Base-by-base conservation (phyloP, 2,113 vertebrate genomes). In the Pitta sordida region DNA sequence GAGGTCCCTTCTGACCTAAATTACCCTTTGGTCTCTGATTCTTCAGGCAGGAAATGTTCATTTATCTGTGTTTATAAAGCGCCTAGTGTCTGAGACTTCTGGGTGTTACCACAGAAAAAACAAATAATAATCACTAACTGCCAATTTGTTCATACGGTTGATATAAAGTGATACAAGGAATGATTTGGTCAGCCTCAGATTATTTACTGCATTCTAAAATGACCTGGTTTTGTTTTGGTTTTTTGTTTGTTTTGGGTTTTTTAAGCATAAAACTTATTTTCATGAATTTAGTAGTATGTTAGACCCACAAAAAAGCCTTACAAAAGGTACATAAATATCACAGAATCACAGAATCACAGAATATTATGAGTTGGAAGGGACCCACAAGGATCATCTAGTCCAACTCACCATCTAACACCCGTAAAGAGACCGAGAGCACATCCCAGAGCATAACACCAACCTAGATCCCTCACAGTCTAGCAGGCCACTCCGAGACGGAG, bases 91-190 rank as follows among this genome's bases (percentile, higher is more conserved):
- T 0, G 0, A 91, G 56, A 84, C 58, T 53, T 89, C 32, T 10
- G 2, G 19, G 21, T 80, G 58, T 46, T 63, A 70, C 46, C 46
- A 85, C 8, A 44, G 70, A 83, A 94, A 49, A 87, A 84, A 94
- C 80, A 94, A 90, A 88, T 75, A 94, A 70, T 82, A 86, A 91
- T 68, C 44, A 68, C 64, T 78, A 92, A 70, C 56, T 81, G 60
- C 58, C 53, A 86, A 86, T 92, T 96, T 89, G 23, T 64, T 91
- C 80, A 49, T 52, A 58, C 1, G 3, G 10, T 60, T 94, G 46
- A 79, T 59, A 63, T 9, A 43, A 92, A 89, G 23, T 34, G 80
- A 64, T 56, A 32, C 3, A 74, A 68, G 23, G 13, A 92, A 84
- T 46, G 7, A 12, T 65, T 91, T 93, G 29, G 23, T 73, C 74